A percentile compares a stretch with the other conserved stretches of the same genome.
These are phyloP conservation scores for Poeciliopsis turneri DNA, from an alignment of 2,797 vertebrate genomes.

Conservation along the genomic window DNA sequence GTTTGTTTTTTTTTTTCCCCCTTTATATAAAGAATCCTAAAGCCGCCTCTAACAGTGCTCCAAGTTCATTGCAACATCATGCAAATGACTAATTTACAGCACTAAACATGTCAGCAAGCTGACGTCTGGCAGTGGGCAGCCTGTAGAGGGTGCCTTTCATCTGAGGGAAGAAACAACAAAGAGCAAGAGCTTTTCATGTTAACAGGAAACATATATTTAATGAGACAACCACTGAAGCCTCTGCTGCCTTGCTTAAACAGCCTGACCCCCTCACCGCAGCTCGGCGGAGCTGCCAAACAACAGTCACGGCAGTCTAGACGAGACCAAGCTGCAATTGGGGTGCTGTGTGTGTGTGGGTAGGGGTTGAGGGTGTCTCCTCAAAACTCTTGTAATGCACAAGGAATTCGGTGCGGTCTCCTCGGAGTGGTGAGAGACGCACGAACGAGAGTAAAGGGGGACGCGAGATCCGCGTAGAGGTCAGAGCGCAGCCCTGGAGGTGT, in stretches of 20 bases:
- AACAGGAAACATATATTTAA: constrained; percentile 71
- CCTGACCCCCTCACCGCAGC: constrained; percentile 54
- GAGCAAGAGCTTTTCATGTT: constrained; percentile 54
- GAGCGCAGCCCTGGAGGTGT: constrained; percentile 68
- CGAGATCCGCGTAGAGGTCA: constrained; percentile 66
- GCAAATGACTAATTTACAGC: constrained; percentile 60
- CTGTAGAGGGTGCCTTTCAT: constrained; percentile 54
- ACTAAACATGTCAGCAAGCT: constrained; percentile 46
- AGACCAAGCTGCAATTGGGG: constrained; percentile 33
- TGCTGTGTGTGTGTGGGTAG: background rate
- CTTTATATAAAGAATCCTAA: background rate
- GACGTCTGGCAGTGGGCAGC: constrained; percentile 36
- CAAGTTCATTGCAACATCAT: constrained; percentile 53
- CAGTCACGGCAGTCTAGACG: constrained; percentile 63
- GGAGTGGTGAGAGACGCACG: constrained; percentile 57
- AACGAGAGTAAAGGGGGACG: constrained; percentile 57
- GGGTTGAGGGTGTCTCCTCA: constrained; percentile 38
- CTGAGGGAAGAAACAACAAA: constrained; percentile 45
- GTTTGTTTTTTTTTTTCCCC: background rate
- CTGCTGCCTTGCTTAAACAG: constrained; percentile 59
- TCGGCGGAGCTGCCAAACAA: constrained; percentile 50
- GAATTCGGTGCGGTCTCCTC: constrained; percentile 66
- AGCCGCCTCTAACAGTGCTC: constrained; percentile 16
- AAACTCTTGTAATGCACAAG: constrained; percentile 64
- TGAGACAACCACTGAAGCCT: constrained; percentile 64